phyloP scores from a whole-genome alignment of 1,140 invertebrate genomes.

The Hylaeus volcanicus region DNA sequence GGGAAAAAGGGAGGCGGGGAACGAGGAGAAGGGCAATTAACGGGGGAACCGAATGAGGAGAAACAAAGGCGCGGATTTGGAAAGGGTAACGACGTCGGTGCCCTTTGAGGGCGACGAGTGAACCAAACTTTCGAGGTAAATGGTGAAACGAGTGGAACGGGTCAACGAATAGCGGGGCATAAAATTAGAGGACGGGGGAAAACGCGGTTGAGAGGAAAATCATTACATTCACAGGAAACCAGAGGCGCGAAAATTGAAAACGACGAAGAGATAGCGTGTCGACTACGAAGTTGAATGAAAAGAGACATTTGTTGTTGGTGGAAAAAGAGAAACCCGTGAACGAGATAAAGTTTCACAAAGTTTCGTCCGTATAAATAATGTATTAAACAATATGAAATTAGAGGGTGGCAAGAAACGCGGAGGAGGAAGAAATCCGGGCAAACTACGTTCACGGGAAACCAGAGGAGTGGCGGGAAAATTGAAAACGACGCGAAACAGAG shows the following conservation, averaged over 20 bases:
- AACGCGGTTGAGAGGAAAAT: not conserved
- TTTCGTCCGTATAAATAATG: too few relatives aligned
- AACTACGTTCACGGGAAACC: not conserved
- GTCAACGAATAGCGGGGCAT: not conserved
- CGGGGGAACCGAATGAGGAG: not conserved
- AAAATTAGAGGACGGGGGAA: not conserved
- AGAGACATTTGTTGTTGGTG: too few relatives aligned
- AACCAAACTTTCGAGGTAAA: not conserved
- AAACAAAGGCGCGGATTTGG: conserved; percentile 22
- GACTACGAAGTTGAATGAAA: too few relatives aligned
- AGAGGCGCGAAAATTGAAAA: conserved; percentile 11
- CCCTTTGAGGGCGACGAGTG: not conserved
- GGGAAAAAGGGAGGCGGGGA: not conserved
- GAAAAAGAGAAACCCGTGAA: too few relatives aligned
- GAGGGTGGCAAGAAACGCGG: not conserved
- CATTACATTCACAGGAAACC: not conserved
- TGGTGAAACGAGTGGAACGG: not conserved
- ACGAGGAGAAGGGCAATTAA: not conserved
- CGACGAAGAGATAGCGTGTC: too few relatives aligned
- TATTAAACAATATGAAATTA: not conserved
- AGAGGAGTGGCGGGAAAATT: not conserved
- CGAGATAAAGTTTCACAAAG: too few relatives aligned
- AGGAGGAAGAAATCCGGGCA: not conserved
- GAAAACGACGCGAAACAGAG: not conserved
- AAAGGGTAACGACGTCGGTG: not conserved